phyloP scores from a whole-genome alignment of 1,140 invertebrate genomes.

The Tyrophagus putrescentiae region DNA sequence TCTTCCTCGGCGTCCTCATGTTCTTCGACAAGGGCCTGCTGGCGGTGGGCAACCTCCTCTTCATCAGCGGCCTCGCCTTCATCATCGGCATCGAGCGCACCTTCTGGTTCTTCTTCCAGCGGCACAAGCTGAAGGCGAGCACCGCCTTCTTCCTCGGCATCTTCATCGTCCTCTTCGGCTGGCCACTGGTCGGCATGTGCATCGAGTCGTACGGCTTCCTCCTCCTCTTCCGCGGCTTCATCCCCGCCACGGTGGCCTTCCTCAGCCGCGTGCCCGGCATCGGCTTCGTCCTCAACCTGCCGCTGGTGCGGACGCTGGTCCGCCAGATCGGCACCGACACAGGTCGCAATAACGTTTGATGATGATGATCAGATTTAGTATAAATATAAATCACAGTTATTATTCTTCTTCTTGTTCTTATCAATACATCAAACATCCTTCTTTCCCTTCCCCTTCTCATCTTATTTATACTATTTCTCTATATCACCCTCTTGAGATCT shows the following conservation, averaged over 20 bases:
- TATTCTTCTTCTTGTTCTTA: no score
- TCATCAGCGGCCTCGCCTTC: constrained; percentile 82
- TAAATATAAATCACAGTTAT: no score
- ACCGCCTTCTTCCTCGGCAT: constrained; percentile 88
- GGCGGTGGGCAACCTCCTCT: constrained; percentile 96
- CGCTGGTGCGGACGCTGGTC: constrained; percentile 42
- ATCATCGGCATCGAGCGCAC: constrained; percentile 91
- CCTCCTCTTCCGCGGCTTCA: constrained; percentile 47
- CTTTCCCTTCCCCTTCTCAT: no score
- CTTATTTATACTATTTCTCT: no score
- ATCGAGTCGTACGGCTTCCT: constrained; percentile 66
- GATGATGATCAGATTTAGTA: not conserved
- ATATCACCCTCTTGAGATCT: no score
- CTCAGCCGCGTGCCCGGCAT: constrained; percentile 46
- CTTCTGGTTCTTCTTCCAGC: constrained; percentile 94
- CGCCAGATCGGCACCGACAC: constrained; percentile 25
- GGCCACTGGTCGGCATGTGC: constrained; percentile 88
- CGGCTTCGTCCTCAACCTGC: constrained; percentile 43
- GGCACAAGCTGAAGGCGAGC: constrained; percentile 85
- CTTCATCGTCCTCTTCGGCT: constrained; percentile 80
- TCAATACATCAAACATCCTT: no score
- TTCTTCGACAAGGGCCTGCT: constrained; percentile 95
- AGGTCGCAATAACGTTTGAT: constrained; percentile 26
- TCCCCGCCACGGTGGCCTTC: constrained; percentile 50
- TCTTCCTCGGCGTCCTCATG: constrained; percentile 83